These are phyloP conservation scores for Barbus barbus DNA, from an alignment of 2,113 vertebrate species.

Conservation along the genomic window DNA sequence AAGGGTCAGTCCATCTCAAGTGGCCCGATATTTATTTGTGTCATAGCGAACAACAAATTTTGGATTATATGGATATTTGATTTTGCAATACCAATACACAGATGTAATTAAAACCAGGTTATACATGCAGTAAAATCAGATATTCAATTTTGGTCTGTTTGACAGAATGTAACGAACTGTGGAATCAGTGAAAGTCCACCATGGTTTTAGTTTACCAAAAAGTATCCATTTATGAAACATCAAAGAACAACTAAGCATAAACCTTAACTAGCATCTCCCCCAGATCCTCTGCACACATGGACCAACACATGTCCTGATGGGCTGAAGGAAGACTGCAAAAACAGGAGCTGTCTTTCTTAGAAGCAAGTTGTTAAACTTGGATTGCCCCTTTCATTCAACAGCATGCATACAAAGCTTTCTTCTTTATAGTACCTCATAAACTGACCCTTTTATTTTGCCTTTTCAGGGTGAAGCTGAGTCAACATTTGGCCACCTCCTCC, in stretches of 20 bases:
- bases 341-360: conserved; percentile 53
- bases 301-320: conserved; percentile 26
- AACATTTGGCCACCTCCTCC: conserved; percentile 54
- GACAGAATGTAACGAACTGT: neutral
- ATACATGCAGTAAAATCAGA: neutral
- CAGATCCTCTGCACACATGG: conserved; percentile 2
- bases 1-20: neutral
- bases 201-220: neutral
- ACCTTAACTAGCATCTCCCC: neutral
- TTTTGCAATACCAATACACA: neutral
- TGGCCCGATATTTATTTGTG: neutral
- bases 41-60: neutral
- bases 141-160: conserved; percentile 29
- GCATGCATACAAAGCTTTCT: conserved; percentile 62
- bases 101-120: neutral
- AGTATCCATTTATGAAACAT: neutral
- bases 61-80: neutral
- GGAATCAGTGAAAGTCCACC: neutral
- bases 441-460: conserved; percentile 51
- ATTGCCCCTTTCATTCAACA: conserved; percentile 61
- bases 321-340: conserved; percentile 40
- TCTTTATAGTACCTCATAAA: conserved; percentile 64
- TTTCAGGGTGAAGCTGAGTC: conserved; percentile 57
- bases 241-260: neutral
- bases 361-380: conserved; percentile 67